These are phyloP conservation scores for Pseudococcus longispinus DNA, from an alignment of 2,888 invertebrate genomes.

Conservation along the genomic window DNA sequence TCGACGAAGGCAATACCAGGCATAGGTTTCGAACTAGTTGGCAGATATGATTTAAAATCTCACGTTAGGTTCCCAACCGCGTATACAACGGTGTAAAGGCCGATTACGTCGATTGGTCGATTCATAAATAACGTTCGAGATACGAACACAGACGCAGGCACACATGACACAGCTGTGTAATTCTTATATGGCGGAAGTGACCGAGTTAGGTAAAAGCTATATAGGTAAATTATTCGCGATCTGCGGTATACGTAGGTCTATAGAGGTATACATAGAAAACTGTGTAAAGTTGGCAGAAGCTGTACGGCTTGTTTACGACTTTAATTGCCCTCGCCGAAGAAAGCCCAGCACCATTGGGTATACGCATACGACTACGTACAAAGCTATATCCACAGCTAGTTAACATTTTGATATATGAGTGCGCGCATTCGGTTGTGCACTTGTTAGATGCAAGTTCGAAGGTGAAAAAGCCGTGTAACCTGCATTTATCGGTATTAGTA, in stretches of 20 bases:
- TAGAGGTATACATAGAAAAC: neutral
- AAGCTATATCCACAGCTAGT: neutral
- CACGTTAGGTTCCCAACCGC: neutral
- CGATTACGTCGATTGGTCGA: neutral
- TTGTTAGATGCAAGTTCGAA: constrained; percentile 2
- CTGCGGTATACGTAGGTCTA: neutral
- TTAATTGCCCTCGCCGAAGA: neutral
- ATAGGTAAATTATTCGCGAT: neutral
- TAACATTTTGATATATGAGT: neutral
- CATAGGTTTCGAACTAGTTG: neutral
- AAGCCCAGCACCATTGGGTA: neutral
- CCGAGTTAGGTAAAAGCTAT: neutral
- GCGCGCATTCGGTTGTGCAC: neutral
- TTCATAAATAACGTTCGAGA: neutral
- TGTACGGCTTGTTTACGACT: neutral
- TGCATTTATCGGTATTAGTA: constrained; percentile 11
- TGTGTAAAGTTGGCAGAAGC: neutral
- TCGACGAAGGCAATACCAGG: too few relatives aligned
- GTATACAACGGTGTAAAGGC: neutral
- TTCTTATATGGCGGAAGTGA: neutral
- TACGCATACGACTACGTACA: too few relatives aligned
- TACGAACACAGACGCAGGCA: neutral
- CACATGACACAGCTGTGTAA: neutral
- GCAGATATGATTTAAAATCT: neutral
- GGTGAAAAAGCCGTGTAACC: constrained; percentile 7